phyloP scores from a whole-genome alignment of 2,113 vertebrate species.

The Astur gentilis region DNA sequence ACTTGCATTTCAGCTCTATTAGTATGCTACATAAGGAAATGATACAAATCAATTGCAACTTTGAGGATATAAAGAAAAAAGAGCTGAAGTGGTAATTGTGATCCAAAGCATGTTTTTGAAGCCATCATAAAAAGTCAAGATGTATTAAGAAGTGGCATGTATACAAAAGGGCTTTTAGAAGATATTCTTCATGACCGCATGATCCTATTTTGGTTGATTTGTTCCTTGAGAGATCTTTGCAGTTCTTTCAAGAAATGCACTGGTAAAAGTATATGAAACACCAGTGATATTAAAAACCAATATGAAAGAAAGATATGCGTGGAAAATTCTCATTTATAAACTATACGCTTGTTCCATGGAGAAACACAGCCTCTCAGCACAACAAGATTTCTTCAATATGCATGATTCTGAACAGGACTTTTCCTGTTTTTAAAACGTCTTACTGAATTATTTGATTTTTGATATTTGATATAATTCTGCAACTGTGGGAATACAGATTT shows the following conservation, averaged over 20 bases:
- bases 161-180: neutral
- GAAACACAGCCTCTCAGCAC: neutral
- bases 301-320: neutral
- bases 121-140: neutral
- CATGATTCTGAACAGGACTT: neutral
- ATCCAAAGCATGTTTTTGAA: neutral
- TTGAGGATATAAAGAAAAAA: neutral
- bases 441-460: neutral
- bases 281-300: conserved; percentile 17
- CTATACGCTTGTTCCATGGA: neutral
- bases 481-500: neutral
- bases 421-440: neutral
- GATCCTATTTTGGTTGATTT: neutral
- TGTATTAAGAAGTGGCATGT: neutral
- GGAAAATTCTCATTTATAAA: conserved; percentile 19
- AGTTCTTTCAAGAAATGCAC: neutral
- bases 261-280: neutral
- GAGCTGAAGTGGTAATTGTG: neutral
- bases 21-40: neutral
- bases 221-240: neutral
- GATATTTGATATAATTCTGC: neutral
- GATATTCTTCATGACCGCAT: neutral
- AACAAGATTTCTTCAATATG: neutral
- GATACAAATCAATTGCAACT: neutral
- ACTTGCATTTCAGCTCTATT: neutral